Conservation (phyloP, 1,140 invertebrate species). For the Aphaenogaster ashmeadi region DNA sequence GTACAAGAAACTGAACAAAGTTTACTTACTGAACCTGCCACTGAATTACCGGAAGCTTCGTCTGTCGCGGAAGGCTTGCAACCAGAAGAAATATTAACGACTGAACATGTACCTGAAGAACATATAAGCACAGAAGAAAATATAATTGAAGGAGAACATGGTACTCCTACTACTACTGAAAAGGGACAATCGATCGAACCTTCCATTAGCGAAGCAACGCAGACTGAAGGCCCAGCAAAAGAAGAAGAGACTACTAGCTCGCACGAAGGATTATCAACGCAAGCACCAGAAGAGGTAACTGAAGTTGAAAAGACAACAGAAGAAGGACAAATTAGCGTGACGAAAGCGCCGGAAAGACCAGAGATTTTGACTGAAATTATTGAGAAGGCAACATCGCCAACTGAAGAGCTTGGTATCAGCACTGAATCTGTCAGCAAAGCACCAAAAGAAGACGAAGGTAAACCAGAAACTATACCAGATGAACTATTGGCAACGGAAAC, state of each 20-base stretch:
- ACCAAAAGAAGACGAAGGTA: neutral
- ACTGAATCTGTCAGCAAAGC: conserved; percentile 35
- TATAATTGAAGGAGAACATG: conserved; percentile 81
- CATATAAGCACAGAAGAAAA: conserved; percentile 53
- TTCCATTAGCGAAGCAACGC: conserved; percentile 48
- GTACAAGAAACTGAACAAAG: conserved; percentile 60
- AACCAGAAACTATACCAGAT: conserved; percentile 36
- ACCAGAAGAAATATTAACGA: conserved; percentile 34
- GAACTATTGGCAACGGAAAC: neutral
- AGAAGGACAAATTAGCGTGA: conserved; percentile 58
- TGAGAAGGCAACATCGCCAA: conserved; percentile 33
- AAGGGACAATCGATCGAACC: conserved; percentile 70
- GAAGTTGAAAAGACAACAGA: conserved; percentile 70
- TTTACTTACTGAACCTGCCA: conserved; percentile 51
- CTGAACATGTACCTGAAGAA: conserved; percentile 33
- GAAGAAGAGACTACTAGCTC: conserved; percentile 48
- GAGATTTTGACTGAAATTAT: conserved; percentile 44
- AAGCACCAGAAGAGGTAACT: conserved; percentile 62
- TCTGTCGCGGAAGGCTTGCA: conserved; percentile 15
- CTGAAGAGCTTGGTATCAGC: conserved; percentile 10
- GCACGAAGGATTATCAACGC: conserved; percentile 45
- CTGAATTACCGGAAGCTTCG: conserved; percentile 44
- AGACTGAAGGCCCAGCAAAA: conserved; percentile 49
- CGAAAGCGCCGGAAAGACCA: conserved; percentile 59
- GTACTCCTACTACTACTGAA: conserved; percentile 31